A percentile compares a stretch with the other conserved stretches of the same genome.
These are phyloP conservation scores for Tetranychus cinnabarinus DNA, from an alignment of 1,140 invertebrate species.

Conservation along the genomic window DNA sequence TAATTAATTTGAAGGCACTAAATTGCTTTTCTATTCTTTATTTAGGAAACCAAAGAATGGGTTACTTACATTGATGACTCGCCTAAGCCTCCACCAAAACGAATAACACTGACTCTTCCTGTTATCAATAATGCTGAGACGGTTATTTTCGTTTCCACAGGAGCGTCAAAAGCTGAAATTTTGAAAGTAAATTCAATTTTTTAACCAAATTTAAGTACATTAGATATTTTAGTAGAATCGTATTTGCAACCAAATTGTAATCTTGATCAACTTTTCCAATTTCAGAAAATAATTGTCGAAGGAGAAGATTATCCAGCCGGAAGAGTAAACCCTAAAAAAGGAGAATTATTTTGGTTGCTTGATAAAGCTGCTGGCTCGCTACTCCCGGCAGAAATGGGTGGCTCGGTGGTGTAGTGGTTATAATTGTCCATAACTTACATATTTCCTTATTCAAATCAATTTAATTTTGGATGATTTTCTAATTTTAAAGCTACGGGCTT, in stretches of 20 bases:
- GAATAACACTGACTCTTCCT: slow-evolving; percentile 78
- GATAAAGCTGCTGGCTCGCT: slow-evolving; percentile 41
- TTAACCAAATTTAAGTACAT: too few species aligned
- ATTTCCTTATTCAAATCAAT: too few species aligned
- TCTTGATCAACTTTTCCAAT: slow-evolving; percentile 15
- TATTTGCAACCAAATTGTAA: background rate
- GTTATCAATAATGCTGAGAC: slow-evolving; percentile 65
- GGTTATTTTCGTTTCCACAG: slow-evolving; percentile 59
- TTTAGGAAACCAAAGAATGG: slow-evolving; percentile 27
- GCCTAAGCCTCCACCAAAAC: slow-evolving; percentile 72
- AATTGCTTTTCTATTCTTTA: background rate
- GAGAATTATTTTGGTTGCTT: slow-evolving; percentile 49
- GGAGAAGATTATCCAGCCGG: slow-evolving; percentile 37
- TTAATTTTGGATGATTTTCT: too few species aligned
- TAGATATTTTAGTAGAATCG: background rate
- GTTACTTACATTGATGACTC: slow-evolving; percentile 70
- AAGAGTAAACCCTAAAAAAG: slow-evolving; percentile 38
- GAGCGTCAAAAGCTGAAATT: slow-evolving; percentile 62
- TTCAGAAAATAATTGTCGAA: slow-evolving; percentile 41
- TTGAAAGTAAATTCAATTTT: slow-evolving; percentile 36
- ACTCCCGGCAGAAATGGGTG: background rate
- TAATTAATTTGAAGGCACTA: background rate
- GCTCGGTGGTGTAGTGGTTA: too few species aligned
- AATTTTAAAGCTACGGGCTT: too few species aligned
- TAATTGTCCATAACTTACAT: too few species aligned